Conservation (phyloP, 1,140 invertebrate genomes). For the Asbolus verrucosus region DNA sequence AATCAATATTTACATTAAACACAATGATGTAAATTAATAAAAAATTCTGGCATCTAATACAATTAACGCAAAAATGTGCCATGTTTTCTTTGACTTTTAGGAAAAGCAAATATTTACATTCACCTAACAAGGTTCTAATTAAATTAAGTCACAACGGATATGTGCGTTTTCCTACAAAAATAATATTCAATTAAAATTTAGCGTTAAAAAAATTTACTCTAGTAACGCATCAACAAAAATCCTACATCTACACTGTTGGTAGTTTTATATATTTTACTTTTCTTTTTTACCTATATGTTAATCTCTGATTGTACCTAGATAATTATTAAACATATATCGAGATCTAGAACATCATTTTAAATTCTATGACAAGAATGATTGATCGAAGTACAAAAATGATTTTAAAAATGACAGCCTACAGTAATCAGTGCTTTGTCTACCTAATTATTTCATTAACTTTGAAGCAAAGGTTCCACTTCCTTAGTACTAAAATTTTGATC, state of each 20-base stretch:
- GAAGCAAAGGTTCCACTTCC: constrained; percentile 50
- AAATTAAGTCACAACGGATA: not conserved
- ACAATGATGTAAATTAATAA: too few relatives aligned
- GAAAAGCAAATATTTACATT: not conserved
- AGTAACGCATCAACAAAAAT: not conserved
- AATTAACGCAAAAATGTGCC: too few relatives aligned
- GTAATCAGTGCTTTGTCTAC: constrained; percentile 30
- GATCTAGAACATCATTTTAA: constrained; percentile 24
- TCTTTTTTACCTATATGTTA: constrained; percentile 12
- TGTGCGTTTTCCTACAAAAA: constrained; percentile 16
- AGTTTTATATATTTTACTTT: constrained; percentile 25
- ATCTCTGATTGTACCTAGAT: constrained; percentile 26
- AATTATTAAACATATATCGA: constrained; percentile 11
- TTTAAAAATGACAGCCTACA: constrained; percentile 35
- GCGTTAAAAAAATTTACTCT: not conserved
- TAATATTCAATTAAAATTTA: not conserved
- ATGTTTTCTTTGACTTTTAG: too few relatives aligned
- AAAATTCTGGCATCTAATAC: too few relatives aligned
- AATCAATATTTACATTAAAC: too few relatives aligned
- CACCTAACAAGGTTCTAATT: not conserved
- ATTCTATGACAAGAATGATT: constrained; percentile 25
- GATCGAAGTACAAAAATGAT: constrained; percentile 36
- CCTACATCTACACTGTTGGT: constrained; percentile 16
- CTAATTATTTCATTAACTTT: constrained; percentile 43
- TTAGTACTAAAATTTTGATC: constrained; percentile 41